phyloP scores from a whole-genome alignment of 2,113 vertebrate species.

The Paramormyrops kingsleyae region DNA sequence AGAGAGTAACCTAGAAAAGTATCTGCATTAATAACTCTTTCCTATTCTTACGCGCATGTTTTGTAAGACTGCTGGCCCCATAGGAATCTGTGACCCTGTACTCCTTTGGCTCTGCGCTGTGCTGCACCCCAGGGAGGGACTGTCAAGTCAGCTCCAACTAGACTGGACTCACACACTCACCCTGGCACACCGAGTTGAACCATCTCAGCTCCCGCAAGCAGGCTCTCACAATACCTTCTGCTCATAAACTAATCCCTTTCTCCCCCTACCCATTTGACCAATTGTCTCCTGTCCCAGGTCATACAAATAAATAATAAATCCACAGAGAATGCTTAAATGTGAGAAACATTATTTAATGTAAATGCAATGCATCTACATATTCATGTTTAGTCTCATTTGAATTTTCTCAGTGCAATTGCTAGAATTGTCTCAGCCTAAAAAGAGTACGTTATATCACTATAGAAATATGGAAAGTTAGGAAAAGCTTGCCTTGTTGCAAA shows the following conservation, averaged over 20 bases:
- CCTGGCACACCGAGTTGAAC: background rate
- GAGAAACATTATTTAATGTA: background rate
- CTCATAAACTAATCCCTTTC: background rate
- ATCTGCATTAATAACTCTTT: background rate
- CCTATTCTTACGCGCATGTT: background rate
- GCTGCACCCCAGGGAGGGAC: background rate
- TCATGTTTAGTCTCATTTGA: background rate
- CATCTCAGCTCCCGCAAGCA: background rate
- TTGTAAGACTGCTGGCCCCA: background rate
- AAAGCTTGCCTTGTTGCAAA: background rate
- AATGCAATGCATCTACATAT: background rate
- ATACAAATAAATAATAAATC: background rate
- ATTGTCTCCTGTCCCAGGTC: background rate
- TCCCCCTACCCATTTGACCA: background rate
- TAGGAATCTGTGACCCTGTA: background rate
- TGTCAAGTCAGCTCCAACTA: background rate
- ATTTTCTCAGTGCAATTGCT: background rate
- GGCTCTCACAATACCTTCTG: background rate
- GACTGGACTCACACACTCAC: background rate
- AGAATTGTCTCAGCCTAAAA: background rate
- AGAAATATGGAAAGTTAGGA: background rate
- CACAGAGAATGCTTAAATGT: background rate
- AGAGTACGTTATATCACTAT: background rate
- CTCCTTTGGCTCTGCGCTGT: background rate
- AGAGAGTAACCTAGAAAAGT: background rate